Evolutionary conservation across 2,888 invertebrate genomes (phyloP).

Genomic region (Acrobasis repandana): DNA sequence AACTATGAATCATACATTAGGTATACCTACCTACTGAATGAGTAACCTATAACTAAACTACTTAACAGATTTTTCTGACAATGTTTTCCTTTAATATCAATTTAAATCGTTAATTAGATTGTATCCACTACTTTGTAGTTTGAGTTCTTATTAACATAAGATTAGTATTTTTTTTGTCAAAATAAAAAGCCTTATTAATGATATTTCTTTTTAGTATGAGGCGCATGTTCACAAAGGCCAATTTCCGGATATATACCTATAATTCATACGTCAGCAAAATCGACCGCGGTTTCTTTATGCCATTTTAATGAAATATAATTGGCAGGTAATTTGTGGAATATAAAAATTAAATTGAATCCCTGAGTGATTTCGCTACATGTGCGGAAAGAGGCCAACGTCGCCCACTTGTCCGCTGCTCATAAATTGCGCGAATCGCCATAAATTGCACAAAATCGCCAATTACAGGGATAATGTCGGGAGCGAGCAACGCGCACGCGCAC

Average conservation of each 20-base stretch:
- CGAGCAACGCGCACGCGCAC: conserved; percentile 47
- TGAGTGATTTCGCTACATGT: conserved; percentile 58
- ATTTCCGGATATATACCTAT: not conserved
- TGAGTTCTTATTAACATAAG: too few species aligned
- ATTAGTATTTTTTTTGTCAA: not conserved
- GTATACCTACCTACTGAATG: too few species aligned
- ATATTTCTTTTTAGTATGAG: not conserved
- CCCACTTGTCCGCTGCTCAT: conserved; percentile 78
- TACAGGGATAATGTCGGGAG: conserved; percentile 73
- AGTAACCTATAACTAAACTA: too few species aligned
- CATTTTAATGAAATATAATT: conserved; percentile 70
- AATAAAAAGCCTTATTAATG: not conserved
- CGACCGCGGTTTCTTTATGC: conserved; percentile 49
- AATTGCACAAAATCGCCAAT: conserved; percentile 80
- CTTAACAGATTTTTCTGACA: too few species aligned
- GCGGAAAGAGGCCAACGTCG: conserved; percentile 57
- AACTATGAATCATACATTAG: too few species aligned
- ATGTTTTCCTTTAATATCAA: too few species aligned
- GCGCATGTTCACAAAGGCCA: not conserved
- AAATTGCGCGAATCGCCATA: conserved; percentile 78
- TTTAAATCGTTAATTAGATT: too few species aligned
- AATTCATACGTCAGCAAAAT: conserved; percentile 39
- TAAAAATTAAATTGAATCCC: conserved; percentile 76
- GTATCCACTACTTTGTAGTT: too few species aligned
- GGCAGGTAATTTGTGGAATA: conserved; percentile 72